A percentile compares a stretch with the other conserved stretches of the same genome.
These are phyloP conservation scores for Cyanoramphus novaezelandiae DNA, from an alignment of 2,113 vertebrate genomes.

Conservation along the genomic window DNA sequence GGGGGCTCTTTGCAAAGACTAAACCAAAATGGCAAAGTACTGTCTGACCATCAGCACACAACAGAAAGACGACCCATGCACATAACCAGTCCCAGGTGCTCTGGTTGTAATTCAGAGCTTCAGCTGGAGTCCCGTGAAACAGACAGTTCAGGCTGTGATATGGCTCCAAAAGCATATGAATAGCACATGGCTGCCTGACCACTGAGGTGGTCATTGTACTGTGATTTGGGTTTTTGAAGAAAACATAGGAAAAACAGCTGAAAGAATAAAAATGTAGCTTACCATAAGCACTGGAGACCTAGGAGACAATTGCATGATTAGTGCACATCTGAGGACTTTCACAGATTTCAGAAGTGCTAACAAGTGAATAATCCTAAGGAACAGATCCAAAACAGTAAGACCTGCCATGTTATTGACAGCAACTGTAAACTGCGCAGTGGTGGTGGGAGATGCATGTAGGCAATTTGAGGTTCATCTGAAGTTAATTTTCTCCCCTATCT, in stretches of 20 bases:
- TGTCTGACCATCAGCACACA: background rate
- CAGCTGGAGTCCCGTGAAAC: background rate
- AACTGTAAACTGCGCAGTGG: background rate
- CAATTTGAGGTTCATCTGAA: background rate
- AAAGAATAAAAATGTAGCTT: background rate
- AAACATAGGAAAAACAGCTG: background rate
- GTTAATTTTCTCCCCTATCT: background rate
- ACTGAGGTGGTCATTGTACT: background rate
- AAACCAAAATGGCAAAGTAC: background rate
- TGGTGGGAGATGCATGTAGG: background rate
- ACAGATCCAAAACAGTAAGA: background rate
- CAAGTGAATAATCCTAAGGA: background rate
- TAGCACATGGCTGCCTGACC: background rate
- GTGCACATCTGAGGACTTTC: background rate
- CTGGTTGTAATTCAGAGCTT: background rate
- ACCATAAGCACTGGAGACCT: background rate
- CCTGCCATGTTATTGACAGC: background rate
- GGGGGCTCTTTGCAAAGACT: background rate
- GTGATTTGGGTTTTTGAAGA: background rate
- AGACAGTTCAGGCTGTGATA: background rate
- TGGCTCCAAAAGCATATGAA: fast-evolving
- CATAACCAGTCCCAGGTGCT: background rate
- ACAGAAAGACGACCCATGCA: background rate
- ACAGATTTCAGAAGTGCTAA: background rate
- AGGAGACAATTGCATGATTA: background rate